These are phyloP conservation scores for Gorsachius goisagi DNA, from an alignment of 2,113 vertebrate genomes.

Conservation along the genomic window DNA sequence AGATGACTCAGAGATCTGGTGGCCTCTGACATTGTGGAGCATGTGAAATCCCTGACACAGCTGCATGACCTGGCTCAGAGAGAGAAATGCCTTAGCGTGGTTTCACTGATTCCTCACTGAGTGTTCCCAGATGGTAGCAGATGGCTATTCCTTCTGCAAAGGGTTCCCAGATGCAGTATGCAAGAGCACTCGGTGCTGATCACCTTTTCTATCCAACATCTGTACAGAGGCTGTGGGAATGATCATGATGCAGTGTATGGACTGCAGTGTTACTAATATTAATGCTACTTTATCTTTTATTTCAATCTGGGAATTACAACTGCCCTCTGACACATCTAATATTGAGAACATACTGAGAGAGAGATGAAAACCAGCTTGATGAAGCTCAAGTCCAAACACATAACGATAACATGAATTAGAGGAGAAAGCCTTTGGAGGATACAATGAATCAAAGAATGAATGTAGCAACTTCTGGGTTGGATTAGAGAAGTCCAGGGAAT, in stretches of 20 bases:
- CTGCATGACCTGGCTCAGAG: not conserved
- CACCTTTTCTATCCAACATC: not conserved
- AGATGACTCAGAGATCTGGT: not conserved
- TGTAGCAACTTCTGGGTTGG: not conserved
- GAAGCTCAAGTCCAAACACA: not conserved
- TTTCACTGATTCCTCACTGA: constrained; percentile 2
- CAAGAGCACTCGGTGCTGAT: not conserved
- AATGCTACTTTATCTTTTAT: not conserved
- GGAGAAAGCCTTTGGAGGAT: not conserved
- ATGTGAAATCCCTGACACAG: not conserved
- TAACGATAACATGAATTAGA: not conserved
- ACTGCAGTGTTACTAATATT: not conserved
- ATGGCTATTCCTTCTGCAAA: not conserved
- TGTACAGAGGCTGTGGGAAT: not conserved
- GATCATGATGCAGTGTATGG: not conserved
- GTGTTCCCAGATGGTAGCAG: constrained; percentile 9
- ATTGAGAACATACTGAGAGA: not conserved
- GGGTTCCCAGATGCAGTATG: constrained; percentile 14
- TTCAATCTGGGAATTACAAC: not conserved
- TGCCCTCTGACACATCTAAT: not conserved
- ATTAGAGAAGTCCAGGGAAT: not conserved
- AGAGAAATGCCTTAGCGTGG: not conserved
- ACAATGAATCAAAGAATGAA: not conserved
- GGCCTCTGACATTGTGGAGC: not conserved
- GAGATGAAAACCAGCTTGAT: not conserved